Base-by-base conservation (phyloP, 2,888 invertebrate species). In the Platerodrilus igneus region DNA sequence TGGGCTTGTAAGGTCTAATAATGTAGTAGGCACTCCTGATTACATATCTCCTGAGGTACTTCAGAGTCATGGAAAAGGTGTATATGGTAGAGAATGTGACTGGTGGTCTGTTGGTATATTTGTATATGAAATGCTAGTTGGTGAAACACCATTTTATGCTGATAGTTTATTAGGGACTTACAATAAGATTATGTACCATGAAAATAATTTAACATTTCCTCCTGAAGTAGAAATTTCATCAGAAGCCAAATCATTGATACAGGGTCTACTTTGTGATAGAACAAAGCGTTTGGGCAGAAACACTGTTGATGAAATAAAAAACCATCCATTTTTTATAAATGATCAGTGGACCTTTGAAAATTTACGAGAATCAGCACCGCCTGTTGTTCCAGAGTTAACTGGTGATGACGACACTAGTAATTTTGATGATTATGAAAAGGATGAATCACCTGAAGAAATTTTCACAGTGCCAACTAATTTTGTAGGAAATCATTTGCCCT, bases 31-130 rank as follows among this genome's bases (percentile, higher is more conserved):
- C 19, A 99, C 99, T 4, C 99, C 99, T 5, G 99, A 99, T 70
- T 99, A 99, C 66, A 99, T 99, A 58, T 93, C 94, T 35, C 97
- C 99, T 0, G 99, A 99, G 73, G 97, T 99, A 35, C 74, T 99
- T 51, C 91, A 93, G 66, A 95, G 95, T 20, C 96, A 96, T 71
- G 94, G 94, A 50, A 64, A 67, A 54, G 93, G 93, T 40, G 88
- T 91, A 43, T 99, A 99, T 68, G 97, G 97, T 0, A 77, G 93
- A 25, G 97, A 99, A 70, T 96, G 95, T 72, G 96, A 97, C 71
- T 96, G 94, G 93, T 97, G 96, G 96, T 95, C 96, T 11, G 96
- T 97, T 15, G 99, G 99, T 37, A 95, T 99, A 57, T 94, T 99
- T 69, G 79, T 99, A 2, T 99, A 94, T 69, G 99, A 99, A 77